Evolutionary conservation across 1,140 invertebrate genomes (phyloP), one percentile per base, ranked within the genome.

Genomic region (Macrobrachium rosenbergii): DNA sequence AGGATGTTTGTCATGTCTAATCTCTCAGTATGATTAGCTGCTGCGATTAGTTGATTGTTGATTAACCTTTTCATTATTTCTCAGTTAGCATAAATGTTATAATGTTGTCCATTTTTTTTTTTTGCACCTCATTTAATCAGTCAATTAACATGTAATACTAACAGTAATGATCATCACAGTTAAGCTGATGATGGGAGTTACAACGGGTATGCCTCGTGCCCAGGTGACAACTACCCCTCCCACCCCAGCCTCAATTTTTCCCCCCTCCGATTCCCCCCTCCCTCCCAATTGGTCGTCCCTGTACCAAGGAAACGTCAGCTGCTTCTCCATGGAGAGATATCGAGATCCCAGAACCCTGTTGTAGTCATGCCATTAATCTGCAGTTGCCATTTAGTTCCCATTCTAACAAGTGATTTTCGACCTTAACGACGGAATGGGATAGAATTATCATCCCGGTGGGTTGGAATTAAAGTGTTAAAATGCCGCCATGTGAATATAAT

Each of bases 401-500:
- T 72, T 52, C 28, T 6, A 59, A 2, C 52, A 19, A 2, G 52
- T 14, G 21, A n/a, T 59, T 52, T 12, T 67, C 23, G 21, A 14
- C 43, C 60, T 62, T 77, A 60, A 14, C 14, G 82, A 76, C 59
- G n/a, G 16, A n/a, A 69, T 8, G 64, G 82, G 59, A 17, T 76
- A 45, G 69, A 52, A 62, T 60, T 77, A 2, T 83, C 23, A 64
- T 43, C 60, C 62, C 28, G 14, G 60, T 28, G 37, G 73, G 60
- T 21, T 14, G 73, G 62, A 62, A 84, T 84, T 84, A 84, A 84
- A 84, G 82, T 64, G 60, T 77, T 77, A 84, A 84, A 84, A 84
- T 72, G 82, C 77, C 75, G 82, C 82, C 82, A 77, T 84, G 82
- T 84, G 82, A 84, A 64, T 75, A 43, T 84, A 84, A 84, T 84